These are phyloP conservation scores for Drosophila borealis DNA, from an alignment of 2,888 invertebrate species.

Conservation along the genomic window DNA sequence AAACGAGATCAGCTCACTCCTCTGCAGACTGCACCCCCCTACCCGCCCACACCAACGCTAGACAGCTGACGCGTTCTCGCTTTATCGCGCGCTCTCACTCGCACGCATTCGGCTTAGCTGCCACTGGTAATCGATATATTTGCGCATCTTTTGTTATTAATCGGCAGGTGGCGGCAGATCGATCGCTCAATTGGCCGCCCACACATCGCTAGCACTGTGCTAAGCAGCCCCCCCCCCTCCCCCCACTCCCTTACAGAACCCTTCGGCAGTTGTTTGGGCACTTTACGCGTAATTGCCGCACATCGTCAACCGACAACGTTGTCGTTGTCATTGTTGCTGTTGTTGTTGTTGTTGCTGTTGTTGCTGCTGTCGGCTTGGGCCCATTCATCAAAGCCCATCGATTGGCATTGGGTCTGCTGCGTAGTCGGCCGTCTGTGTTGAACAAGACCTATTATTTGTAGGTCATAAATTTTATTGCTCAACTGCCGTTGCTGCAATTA, in stretches of 20 bases:
- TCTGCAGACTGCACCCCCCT: conserved; percentile 4
- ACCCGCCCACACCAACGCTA: neutral
- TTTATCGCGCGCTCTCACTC: neutral
- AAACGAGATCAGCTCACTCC: conserved; percentile 43
- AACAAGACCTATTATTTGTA: conserved; percentile 83
- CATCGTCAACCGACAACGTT: conserved; percentile 47
- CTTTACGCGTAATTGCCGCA: conserved; percentile 73
- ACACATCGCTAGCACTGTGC: conserved; percentile 17
- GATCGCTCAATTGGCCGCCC: conserved; percentile 40
- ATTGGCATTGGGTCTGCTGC: conserved; percentile 47
- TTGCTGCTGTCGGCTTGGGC: conserved; percentile 40
- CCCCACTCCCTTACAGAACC: neutral
- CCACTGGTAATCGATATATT: conserved; percentile 44
- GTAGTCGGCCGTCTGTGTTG: conserved; percentile 40
- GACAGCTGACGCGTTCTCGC: neutral
- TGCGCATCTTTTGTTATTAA: conserved; percentile 14
- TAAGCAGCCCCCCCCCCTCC: neutral
- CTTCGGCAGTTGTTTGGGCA: conserved; percentile 56
- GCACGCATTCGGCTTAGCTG: conserved; percentile 7
- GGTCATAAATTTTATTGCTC: conserved; percentile 84
- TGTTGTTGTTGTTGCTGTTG: conserved; percentile 17
- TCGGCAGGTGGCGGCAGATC: conserved; percentile 47
- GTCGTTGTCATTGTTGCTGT: conserved; percentile 24
- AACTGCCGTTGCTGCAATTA: conserved; percentile 83
- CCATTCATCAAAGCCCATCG: conserved; percentile 71